Evolutionary conservation across 2,888 invertebrate genomes (phyloP).

Genomic region (Euspilapteryx auroguttella): DNA sequence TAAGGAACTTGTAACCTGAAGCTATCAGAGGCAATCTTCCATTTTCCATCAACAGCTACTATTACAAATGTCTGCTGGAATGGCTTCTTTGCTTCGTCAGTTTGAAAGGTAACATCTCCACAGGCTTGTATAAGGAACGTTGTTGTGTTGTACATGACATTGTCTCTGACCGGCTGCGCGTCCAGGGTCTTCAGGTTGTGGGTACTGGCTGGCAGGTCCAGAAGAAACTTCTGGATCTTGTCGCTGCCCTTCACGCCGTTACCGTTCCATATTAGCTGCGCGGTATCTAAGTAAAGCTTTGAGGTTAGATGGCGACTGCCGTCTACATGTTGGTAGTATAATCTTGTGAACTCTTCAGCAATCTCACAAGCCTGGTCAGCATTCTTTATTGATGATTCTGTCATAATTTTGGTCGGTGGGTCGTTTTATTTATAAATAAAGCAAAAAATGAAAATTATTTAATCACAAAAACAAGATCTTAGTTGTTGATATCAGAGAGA

Average conservation of each 20-base stretch:
- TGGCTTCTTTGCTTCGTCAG: conserved; percentile 58
- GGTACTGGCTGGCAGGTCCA: conserved; percentile 79
- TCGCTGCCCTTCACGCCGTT: conserved; percentile 80
- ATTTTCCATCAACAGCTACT: conserved; percentile 85
- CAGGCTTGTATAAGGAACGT: conserved; percentile 83
- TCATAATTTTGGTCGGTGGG: too few species aligned
- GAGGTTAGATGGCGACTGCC: conserved; percentile 82
- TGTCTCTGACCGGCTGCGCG: conserved; percentile 81
- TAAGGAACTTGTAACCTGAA: conserved; percentile 75
- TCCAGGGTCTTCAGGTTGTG: conserved; percentile 80
- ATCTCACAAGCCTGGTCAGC: conserved; percentile 82
- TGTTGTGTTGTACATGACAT: conserved; percentile 73
- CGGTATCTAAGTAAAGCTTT: conserved; percentile 81
- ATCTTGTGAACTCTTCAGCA: conserved; percentile 85
- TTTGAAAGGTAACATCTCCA: conserved; percentile 77
- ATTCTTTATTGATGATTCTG: conserved; percentile 65
- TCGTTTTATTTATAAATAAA: too few species aligned
- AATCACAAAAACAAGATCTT: too few species aligned
- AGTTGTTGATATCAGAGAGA: too few species aligned
- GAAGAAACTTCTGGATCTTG: conserved; percentile 82
- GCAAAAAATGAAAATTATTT: too few species aligned
- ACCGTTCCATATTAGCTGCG: conserved; percentile 91
- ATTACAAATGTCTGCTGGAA: conserved; percentile 88
- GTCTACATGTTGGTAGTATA: conserved; percentile 88
- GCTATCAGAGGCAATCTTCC: conserved; percentile 92